Evolutionary conservation across 2,888 invertebrate species (phyloP).

Genomic region (Melanchra persicariae): DNA sequence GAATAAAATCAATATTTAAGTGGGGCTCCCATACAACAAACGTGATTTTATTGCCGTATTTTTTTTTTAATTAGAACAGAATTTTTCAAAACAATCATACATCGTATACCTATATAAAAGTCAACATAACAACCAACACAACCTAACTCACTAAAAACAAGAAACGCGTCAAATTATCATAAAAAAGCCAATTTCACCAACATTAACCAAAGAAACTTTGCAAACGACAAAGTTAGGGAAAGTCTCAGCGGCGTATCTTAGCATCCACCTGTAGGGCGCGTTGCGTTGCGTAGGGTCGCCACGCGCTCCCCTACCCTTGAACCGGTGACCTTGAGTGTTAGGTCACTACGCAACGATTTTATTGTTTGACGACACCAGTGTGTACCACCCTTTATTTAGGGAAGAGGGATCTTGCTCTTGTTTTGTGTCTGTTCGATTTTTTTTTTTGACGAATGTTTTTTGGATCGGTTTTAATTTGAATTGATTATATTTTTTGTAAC

Average conservation of each 20-base stretch:
- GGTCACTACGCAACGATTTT: constrained; percentile 79
- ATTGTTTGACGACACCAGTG: constrained; percentile 70
- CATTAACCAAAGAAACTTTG: constrained; percentile 9
- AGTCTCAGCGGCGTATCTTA: constrained; percentile 55
- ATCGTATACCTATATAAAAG: no score
- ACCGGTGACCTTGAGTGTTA: constrained; percentile 77
- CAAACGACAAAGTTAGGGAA: constrained; percentile 28
- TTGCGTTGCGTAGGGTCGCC: constrained; percentile 74
- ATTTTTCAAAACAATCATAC: no score
- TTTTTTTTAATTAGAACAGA: no score
- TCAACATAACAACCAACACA: not conserved
- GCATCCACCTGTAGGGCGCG: constrained; percentile 75
- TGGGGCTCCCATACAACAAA: no score
- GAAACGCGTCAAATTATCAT: constrained; percentile 7
- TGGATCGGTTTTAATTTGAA: constrained; percentile 7
- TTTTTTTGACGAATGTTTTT: constrained; percentile 8
- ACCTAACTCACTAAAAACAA: not conserved
- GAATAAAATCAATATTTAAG: no score
- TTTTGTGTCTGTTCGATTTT: constrained; percentile 20
- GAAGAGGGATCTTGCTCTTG: constrained; percentile 29
- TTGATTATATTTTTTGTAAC: no score
- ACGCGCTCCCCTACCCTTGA: constrained; percentile 80
- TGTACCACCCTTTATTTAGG: constrained; percentile 68
- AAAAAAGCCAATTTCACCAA: constrained; percentile 6
- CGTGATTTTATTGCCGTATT: no score